Base-by-base conservation (phyloP, 2,113 vertebrate species). In the Zootoca vivipara region DNA sequence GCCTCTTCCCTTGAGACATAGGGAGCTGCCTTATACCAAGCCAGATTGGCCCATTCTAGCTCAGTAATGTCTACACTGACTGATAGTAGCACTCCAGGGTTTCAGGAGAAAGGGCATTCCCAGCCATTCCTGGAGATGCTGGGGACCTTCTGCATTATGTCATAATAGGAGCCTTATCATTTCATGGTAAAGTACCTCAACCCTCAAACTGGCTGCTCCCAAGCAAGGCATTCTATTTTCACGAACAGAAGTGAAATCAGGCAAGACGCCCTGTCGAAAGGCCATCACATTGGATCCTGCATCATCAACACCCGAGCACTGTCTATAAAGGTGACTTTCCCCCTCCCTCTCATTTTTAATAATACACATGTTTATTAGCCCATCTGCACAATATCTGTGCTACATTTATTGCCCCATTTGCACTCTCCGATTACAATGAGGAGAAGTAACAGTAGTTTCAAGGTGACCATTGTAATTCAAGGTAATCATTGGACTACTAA, bases 321-420 rank as follows among this genome's bases (percentile, higher is more conserved):
- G 12, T 75, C 70, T 74, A 56, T 72, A 46, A 67, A 87, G 78
- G 75, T 90, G 67, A 81, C 77, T 72, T 67, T 7, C 15, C 3
- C 64, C 62, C 72, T 15, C 38, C 24, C 67, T 70, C 18, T 64
- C 52, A 64, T 83, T 46, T 88, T 85, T 90, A 73, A 87, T 77
- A 84, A 83, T 83, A 87, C 74, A 33, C 38, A 16, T 83, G 62
- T 86, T 78, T 86, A 72, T 86, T 83, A 86, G 62, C 80, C 85
- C 79, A 86, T 78, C 69, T 75, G 65, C 72, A 58, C 82, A 87
- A 85, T 79, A 67, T 81, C 58, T 77, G 16, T 33, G 46, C 62
- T 81, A 81, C 70, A 69, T 69, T 58, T 90, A 88, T 65, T 58
- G 28, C 69, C 56, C 33, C 80, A 78, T 74, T 86, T 69, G 64